Evolutionary conservation across 2,113 vertebrate genomes (phyloP).

Genomic region (Piprites chloris): DNA sequence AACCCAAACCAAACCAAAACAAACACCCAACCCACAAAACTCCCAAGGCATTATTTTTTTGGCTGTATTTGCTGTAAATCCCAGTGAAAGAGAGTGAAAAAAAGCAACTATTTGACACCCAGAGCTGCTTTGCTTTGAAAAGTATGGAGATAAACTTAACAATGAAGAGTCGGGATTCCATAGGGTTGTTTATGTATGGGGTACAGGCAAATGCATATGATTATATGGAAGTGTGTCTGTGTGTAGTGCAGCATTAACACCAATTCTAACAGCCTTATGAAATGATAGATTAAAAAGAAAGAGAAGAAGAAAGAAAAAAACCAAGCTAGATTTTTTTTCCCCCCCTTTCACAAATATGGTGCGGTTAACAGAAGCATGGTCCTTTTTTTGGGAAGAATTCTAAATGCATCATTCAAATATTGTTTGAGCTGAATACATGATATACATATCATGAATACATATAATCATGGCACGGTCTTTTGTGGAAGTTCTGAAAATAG

Average conservation of each 20-base stretch:
- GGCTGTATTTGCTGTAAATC: background rate
- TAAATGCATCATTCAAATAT: constrained; percentile 80
- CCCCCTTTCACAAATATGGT: constrained; percentile 66
- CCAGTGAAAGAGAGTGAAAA: background rate
- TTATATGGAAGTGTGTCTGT: constrained; percentile 63
- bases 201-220: constrained; percentile 42
- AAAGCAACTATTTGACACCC: background rate
- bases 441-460: constrained; percentile 78
- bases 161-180: constrained; percentile 27
- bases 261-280: constrained; percentile 60
- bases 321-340: constrained; percentile 51
- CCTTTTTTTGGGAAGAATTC: constrained; percentile 77
- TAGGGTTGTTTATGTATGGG: constrained; percentile 61
- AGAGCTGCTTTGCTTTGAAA: constrained; percentile 51
- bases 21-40: background rate
- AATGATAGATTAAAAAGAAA: constrained; percentile 55
- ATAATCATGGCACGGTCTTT: constrained; percentile 71
- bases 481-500: constrained; percentile 77
- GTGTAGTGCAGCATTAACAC: constrained; percentile 62
- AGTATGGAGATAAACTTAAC: constrained; percentile 44
- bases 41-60: background rate
- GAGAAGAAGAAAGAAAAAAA: constrained; percentile 63
- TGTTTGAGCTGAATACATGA: constrained; percentile 77
- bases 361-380: constrained; percentile 75
- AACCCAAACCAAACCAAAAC: background rate